phyloP scores from a whole-genome alignment of 1,140 invertebrate genomes.

The Galleria mellonella region DNA sequence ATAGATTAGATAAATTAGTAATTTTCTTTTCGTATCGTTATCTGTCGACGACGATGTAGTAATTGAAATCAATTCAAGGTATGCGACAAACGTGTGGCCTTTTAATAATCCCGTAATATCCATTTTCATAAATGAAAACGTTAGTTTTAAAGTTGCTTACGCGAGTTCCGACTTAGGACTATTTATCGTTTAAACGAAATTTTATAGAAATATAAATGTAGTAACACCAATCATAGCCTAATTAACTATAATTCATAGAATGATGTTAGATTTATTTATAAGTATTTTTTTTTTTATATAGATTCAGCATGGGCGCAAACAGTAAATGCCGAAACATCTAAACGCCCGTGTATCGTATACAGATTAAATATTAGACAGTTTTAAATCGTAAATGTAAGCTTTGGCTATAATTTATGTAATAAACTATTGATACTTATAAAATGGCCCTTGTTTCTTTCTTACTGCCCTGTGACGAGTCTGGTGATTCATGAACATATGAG shows the following conservation, averaged over 20 bases:
- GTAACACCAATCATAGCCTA: slow-evolving; percentile 70
- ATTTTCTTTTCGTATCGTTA: too few species aligned
- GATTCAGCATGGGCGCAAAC: slow-evolving; percentile 29
- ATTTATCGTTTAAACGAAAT: slow-evolving; percentile 37
- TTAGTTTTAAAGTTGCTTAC: slow-evolving; percentile 55
- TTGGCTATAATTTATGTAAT: slow-evolving; percentile 73
- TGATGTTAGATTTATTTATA: slow-evolving; percentile 68
- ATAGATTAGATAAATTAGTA: too few species aligned
- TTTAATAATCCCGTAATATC: too few species aligned
- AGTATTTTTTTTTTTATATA: slow-evolving; percentile 63
- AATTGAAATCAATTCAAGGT: too few species aligned
- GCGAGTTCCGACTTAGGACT: slow-evolving; percentile 42
- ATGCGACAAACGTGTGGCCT: too few species aligned
- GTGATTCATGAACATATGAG: too few species aligned
- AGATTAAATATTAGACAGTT: slow-evolving; percentile 57
- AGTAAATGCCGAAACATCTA: slow-evolving; percentile 9
- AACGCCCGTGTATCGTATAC: slow-evolving; percentile 34
- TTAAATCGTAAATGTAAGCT: slow-evolving; percentile 67
- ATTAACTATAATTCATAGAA: slow-evolving; percentile 61
- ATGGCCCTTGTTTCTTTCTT: slow-evolving; percentile 24
- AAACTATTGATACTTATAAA: slow-evolving; percentile 66
- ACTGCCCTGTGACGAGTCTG: too few species aligned
- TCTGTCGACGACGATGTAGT: too few species aligned
- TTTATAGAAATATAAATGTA: slow-evolving; percentile 45
- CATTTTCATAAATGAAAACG: too few species aligned